A percentile compares a stretch with the other conserved stretches of the same genome.
Evolutionary conservation across 2,888 invertebrate genomes (phyloP).

Genomic region (Zaprionus lineosus): DNA sequence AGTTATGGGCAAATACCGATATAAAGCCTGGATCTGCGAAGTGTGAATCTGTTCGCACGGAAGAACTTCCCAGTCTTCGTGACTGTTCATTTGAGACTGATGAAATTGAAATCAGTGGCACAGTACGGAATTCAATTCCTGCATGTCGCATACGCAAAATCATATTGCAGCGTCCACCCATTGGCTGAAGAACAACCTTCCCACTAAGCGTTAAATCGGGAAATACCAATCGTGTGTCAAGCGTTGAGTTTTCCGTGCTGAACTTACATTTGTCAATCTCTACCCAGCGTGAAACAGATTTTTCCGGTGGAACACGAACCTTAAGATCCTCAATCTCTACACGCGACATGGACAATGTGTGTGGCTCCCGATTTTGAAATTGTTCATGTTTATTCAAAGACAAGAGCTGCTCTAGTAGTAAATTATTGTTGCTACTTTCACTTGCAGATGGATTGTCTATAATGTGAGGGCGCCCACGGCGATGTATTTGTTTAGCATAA

Average conservation of each 20-base stretch:
- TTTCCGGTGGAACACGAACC: slow-evolving; percentile 87
- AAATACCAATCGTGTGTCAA: slow-evolving; percentile 90
- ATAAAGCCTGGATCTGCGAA: slow-evolving; percentile 93
- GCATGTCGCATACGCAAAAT: slow-evolving; percentile 89
- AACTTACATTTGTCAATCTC: slow-evolving; percentile 89
- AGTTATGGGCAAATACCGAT: slow-evolving; percentile 93
- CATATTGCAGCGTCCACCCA: slow-evolving; percentile 88
- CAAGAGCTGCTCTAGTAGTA: slow-evolving; percentile 64
- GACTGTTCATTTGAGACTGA: slow-evolving; percentile 70
- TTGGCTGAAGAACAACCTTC: slow-evolving; percentile 86
- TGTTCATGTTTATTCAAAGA: slow-evolving; percentile 49
- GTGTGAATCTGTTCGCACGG: slow-evolving; percentile 89
- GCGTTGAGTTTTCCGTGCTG: slow-evolving; percentile 88
- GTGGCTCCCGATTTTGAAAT: slow-evolving; percentile 64
- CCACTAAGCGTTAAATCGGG: slow-evolving; percentile 92
- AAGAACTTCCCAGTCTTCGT: slow-evolving; percentile 74
- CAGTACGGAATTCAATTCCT: slow-evolving; percentile 90
- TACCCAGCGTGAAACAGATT: slow-evolving; percentile 86
- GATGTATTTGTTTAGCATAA: slow-evolving; percentile 68
- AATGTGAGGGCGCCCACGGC: slow-evolving; percentile 49
- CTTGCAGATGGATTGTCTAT: slow-evolving; percentile 24
- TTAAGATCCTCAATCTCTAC: slow-evolving; percentile 80
- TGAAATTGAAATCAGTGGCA: slow-evolving; percentile 83
- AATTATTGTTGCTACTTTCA: slow-evolving; percentile 37
- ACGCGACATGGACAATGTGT: slow-evolving; percentile 67